Evolutionary conservation across 2,888 invertebrate genomes (phyloP).

Genomic region (Glaucopsyche alexis): DNA sequence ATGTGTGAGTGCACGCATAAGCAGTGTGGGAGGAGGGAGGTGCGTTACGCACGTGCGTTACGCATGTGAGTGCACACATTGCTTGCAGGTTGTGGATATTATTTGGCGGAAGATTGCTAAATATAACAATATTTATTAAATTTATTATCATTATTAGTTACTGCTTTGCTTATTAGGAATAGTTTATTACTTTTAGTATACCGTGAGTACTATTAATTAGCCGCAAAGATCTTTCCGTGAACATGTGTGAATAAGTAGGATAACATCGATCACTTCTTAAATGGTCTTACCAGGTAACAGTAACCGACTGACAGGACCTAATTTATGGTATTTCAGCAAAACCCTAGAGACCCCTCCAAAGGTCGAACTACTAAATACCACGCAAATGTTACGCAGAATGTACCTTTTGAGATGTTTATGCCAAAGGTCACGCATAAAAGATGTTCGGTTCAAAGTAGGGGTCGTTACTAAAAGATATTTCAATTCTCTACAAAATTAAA

Average conservation of each 20-base stretch:
- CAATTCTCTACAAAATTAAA: background rate
- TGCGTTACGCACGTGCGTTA: too few species aligned
- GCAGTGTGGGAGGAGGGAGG: too few species aligned
- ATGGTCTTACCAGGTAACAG: background rate
- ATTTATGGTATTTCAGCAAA: conserved; percentile 5
- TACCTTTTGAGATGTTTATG: conserved; percentile 14
- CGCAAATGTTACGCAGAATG: conserved; percentile 15
- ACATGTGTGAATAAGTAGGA: background rate
- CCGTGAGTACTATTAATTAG: background rate
- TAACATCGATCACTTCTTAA: background rate
- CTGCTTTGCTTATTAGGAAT: background rate
- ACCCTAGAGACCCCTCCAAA: conserved; percentile 20
- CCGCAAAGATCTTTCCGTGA: background rate
- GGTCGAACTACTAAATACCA: conserved; percentile 27
- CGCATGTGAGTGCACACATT: too few species aligned
- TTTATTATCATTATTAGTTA: too few species aligned
- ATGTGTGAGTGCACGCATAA: too few species aligned
- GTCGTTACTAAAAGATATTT: background rate
- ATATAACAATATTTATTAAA: too few species aligned
- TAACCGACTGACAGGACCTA: background rate
- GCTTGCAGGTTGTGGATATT: too few species aligned
- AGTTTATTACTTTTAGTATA: background rate
- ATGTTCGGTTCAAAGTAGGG: background rate
- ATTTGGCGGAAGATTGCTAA: too few species aligned
- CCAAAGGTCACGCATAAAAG: background rate